Conservation (phyloP, 2,797 vertebrate genomes). For the Microcaecilia unicolor region DNA sequence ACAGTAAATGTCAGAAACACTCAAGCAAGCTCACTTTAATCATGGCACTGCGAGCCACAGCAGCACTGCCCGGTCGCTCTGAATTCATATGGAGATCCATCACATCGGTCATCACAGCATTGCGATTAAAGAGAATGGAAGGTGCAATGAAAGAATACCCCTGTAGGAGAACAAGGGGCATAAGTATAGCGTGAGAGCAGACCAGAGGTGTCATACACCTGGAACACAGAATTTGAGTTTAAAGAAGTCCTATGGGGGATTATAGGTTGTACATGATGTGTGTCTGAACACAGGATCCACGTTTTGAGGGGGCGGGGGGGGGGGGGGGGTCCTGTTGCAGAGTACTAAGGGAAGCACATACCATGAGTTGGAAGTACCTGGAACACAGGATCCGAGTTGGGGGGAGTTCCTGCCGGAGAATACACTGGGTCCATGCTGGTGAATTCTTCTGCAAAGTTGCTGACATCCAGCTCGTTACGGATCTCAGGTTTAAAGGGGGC, state of each 20-base stretch:
- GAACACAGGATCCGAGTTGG: constrained; percentile 2
- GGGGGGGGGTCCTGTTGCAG: too few species aligned
- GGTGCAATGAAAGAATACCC: constrained; percentile 89
- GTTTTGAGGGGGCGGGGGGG: too few species aligned
- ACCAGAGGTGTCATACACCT: too few species aligned
- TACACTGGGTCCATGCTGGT: constrained; percentile 86
- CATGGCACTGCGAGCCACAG: constrained; percentile 78
- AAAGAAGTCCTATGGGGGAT: too few species aligned
- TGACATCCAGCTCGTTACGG: constrained; percentile 78
- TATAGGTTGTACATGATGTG: too few species aligned
- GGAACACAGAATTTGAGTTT: background rate
- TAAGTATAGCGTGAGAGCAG: background rate
- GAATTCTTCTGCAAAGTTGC: constrained; percentile 89
- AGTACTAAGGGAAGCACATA: too few species aligned
- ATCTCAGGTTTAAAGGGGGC: constrained; percentile 82
- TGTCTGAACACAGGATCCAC: too few species aligned
- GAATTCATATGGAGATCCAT: constrained; percentile 54
- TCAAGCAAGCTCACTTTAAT: constrained; percentile 73
- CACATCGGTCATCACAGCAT: constrained; percentile 76
- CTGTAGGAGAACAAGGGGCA: constrained; percentile 31
- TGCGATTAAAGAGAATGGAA: constrained; percentile 81
- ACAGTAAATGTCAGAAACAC: too few species aligned
- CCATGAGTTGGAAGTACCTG: background rate
- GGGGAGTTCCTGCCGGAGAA: constrained; percentile 76
- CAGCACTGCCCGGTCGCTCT: constrained; percentile 73